Conservation (phyloP, 2,797 vertebrate species). For the Pyrocephalus nanus region DNA sequence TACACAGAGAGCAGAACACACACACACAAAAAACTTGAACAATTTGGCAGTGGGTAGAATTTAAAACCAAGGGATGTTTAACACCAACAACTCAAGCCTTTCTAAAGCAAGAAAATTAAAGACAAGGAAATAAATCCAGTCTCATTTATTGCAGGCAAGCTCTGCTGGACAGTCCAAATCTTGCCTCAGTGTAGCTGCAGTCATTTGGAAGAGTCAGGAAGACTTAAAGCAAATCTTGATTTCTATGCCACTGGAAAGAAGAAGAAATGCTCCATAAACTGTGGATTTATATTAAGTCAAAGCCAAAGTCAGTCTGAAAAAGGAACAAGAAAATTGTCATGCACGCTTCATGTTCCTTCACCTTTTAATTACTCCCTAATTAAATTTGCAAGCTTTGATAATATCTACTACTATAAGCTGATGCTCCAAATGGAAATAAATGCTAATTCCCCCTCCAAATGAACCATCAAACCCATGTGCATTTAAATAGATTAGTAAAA, state of each 20-base stretch:
- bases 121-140: neutral
- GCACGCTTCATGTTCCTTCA: neutral
- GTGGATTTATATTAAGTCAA: neutral
- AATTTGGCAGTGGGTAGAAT: neutral
- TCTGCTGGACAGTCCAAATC: neutral
- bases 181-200: neutral
- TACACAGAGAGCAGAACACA: neutral
- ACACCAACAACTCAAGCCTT: neutral
- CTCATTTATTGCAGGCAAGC: neutral
- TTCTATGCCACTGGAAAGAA: neutral
- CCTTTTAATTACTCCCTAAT: slow-evolving; percentile 54
- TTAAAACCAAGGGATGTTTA: neutral
- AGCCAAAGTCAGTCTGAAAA: slow-evolving; percentile 22
- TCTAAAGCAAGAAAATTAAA: neutral
- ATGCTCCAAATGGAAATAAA: slow-evolving; percentile 51
- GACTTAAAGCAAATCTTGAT: neutral
- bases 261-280: neutral
- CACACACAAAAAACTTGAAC: neutral
- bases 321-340: slow-evolving; percentile 8
- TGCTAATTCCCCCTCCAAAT: slow-evolving; percentile 25
- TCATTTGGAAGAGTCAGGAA: neutral
- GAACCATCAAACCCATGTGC: neutral
- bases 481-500: slow-evolving; percentile 48
- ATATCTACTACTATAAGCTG: neutral
- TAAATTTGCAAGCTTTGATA: slow-evolving; percentile 56